A percentile compares a stretch with the other conserved stretches of the same genome.
Conservation (phyloP, 2,797 vertebrate species). For the Squalus acanthias region DNA sequence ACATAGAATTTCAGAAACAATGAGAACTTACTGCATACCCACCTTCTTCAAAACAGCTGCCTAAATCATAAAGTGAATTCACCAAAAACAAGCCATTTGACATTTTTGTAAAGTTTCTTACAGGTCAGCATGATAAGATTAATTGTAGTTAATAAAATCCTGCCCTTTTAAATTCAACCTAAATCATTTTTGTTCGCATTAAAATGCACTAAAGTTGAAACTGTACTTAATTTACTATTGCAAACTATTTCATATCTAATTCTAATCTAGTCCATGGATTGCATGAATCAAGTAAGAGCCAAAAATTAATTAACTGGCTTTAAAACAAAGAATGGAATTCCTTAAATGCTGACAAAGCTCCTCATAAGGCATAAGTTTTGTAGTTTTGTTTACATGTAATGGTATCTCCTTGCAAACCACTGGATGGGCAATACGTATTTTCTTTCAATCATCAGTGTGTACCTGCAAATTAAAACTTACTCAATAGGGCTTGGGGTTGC, state of each 20-base stretch:
- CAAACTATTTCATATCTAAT: neutral
- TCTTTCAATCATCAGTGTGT: neutral
- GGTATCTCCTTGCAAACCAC: neutral
- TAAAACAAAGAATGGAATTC: neutral
- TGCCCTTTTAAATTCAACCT: neutral
- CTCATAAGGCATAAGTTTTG: neutral
- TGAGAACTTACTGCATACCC: neutral
- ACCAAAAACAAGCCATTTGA: neutral
- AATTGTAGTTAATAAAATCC: neutral
- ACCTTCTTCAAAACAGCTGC: neutral
- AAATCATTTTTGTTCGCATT: neutral
- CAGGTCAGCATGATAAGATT: neutral
- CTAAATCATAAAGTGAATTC: neutral
- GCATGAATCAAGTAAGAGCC: neutral
- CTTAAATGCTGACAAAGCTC: neutral
- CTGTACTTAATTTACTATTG: neutral
- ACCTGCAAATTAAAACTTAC: neutral
- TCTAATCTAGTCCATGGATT: neutral
- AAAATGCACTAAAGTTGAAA: neutral
- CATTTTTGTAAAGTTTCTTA: neutral
- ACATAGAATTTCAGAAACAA: neutral
- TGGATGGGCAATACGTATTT: neutral
- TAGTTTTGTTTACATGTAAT: neutral
- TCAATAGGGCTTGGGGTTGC: neutral
- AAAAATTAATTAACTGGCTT: neutral